Evolutionary conservation across 2,113 vertebrate genomes (phyloP), one percentile per base, ranked within the genome.

Genomic region (Nannospalax galili): DNA sequence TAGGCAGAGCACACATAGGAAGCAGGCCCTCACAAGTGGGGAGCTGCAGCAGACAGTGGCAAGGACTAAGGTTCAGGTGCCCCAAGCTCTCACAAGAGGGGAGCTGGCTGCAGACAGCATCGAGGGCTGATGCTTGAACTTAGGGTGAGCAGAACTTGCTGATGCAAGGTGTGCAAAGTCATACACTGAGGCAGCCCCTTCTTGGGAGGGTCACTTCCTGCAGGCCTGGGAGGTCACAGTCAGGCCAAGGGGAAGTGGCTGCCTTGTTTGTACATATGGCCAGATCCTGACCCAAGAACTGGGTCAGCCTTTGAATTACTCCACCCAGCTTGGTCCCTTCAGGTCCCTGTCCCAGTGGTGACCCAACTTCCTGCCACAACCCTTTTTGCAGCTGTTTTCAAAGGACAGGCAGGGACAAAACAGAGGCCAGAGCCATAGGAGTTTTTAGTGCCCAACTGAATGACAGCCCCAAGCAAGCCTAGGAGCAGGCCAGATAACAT

Each of bases 281-380:
- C 30, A 32, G 69, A 40, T 92, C 52, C 88, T 56, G 80, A 60
- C 90, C n/a, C 75, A 90, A 74, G 92, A 94, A 97, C 35, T 28
- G 60, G 91, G 92, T 77, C 84, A 90, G 75, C 10, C 30, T 67
- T 26, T 15, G 1, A 32, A 10, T 52, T 73, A 40, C 32, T 15
- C 37, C 58, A 16, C 16, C n/a, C 26, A 28, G 81, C 64, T 26
- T 20, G 3, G 30, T 10, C 35, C 45, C 77, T 22, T 5, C n/a
- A 67, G 70, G 42, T 30, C 35, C 45, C 72, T 4, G 22, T 35
- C 32, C 15, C 28, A 9, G 86, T 0, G 20, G 56, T 8, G 48
- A 77, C 28, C 28, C 6, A 28, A 73, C 16, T 65, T 37, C 42
- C 80, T 62, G 24, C 60, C 7, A 20, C 56, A 26, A 67, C 6